These are phyloP conservation scores for Epinotia nisella DNA, from an alignment of 2,888 invertebrate species.

Conservation along the genomic window DNA sequence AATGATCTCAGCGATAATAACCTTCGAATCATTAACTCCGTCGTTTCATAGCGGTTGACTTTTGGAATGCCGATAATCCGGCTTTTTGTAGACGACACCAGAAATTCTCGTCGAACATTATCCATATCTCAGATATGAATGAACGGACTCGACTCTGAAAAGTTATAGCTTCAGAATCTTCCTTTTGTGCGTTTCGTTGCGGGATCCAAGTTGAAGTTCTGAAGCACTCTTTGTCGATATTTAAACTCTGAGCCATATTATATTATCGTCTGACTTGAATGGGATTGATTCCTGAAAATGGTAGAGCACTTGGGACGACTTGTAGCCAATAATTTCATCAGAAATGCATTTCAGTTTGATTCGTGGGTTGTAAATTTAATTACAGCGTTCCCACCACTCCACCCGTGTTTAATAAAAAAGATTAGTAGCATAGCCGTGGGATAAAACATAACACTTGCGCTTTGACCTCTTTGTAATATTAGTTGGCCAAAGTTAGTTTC, in stretches of 20 bases:
- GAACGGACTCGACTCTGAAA: constrained; percentile 45
- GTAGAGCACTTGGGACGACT: background rate
- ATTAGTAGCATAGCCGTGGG: too few species aligned
- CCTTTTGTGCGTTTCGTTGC: constrained; percentile 36
- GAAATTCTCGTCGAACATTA: constrained; percentile 50
- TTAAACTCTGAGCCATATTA: constrained; percentile 32
- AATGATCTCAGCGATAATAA: constrained; percentile 61
- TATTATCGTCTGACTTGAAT: constrained; percentile 28
- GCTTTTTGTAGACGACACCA: constrained; percentile 52
- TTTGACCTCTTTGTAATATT: too few species aligned
- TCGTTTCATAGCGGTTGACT: constrained; percentile 60
- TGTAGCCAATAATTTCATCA: constrained; percentile 11
- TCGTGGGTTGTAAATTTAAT: too few species aligned
- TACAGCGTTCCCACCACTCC: too few species aligned
- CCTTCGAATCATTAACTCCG: constrained; percentile 68
- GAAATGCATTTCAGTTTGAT: too few species aligned
- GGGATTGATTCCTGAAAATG: constrained; percentile 13
- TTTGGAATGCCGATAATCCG: constrained; percentile 55
- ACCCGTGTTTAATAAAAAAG: too few species aligned
- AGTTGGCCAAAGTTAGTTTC: too few species aligned
- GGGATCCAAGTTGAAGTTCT: constrained; percentile 28
- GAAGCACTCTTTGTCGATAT: constrained; percentile 35
- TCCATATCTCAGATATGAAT: constrained; percentile 46
- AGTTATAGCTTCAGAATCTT: constrained; percentile 46
- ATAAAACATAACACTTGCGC: too few species aligned